Evolutionary conservation across 2,888 invertebrate species (phyloP).

Genomic region (Acronicta alni): DNA sequence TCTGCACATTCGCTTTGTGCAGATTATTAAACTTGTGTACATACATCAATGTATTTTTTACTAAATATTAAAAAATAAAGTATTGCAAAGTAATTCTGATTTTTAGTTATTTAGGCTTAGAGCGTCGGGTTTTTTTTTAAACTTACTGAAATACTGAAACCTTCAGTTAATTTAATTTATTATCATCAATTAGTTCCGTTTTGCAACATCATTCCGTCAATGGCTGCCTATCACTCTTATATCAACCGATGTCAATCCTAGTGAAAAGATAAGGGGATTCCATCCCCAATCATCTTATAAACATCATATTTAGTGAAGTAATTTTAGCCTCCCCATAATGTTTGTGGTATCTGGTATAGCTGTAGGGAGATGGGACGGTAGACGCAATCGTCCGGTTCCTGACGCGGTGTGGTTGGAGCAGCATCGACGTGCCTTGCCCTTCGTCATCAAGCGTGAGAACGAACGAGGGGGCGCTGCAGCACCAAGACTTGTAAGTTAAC

Average conservation of each 20-base stretch:
- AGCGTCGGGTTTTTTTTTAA: conserved; percentile 20
- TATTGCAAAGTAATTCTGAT: conserved; percentile 75
- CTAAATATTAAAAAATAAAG: conserved; percentile 85
- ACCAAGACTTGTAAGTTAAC: conserved; percentile 81
- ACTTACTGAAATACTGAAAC: neutral
- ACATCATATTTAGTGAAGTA: neutral
- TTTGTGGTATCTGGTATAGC: conserved; percentile 55
- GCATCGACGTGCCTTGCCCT: conserved; percentile 84
- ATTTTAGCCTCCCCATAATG: conserved; percentile 25
- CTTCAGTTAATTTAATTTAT: neutral
- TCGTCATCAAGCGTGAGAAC: conserved; percentile 85
- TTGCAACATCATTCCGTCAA: neutral
- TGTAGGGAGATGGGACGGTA: conserved; percentile 81
- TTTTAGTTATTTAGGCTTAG: conserved; percentile 62
- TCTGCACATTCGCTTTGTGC: conserved; percentile 76
- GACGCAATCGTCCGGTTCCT: conserved; percentile 84
- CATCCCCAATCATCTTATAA: conserved; percentile 9
- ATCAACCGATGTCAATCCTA: too few species aligned
- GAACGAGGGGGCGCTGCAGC: conserved; percentile 75
- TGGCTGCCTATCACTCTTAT: too few species aligned
- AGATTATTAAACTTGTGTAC: conserved; percentile 75
- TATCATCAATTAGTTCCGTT: neutral
- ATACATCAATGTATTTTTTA: conserved; percentile 87
- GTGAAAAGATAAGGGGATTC: conserved; percentile 22
- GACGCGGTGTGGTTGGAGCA: conserved; percentile 87